These are phyloP conservation scores for Dermolepida albohirtum DNA, from an alignment of 2,888 invertebrate genomes.

Conservation along the genomic window DNA sequence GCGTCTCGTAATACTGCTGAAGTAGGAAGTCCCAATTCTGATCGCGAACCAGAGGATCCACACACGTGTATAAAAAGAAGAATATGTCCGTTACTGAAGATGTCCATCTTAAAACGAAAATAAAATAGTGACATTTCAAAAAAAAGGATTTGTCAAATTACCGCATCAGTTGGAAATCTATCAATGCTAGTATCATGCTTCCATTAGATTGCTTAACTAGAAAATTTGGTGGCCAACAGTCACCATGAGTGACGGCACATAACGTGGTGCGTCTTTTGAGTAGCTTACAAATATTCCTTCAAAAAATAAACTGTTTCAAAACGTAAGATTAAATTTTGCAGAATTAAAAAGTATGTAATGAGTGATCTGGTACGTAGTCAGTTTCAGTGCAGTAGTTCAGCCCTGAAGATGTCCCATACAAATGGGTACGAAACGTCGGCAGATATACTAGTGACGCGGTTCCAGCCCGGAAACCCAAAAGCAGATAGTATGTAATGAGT, in stretches of 20 bases:
- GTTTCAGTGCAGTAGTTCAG: too few species aligned
- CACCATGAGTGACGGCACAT: slow-evolving; percentile 75
- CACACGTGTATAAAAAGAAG: slow-evolving; percentile 72
- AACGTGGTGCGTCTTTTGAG: slow-evolving; percentile 14
- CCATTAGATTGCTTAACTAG: slow-evolving; percentile 65
- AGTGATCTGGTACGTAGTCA: too few species aligned
- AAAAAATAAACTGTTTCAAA: too few species aligned
- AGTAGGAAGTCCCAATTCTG: slow-evolving; percentile 70
- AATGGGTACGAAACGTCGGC: too few species aligned
- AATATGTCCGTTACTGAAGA: slow-evolving; percentile 70
- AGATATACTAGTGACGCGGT: too few species aligned
- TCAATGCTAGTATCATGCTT: slow-evolving; percentile 59
- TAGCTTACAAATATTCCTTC: slow-evolving; percentile 24
- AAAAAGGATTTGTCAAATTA: slow-evolving; percentile 23
- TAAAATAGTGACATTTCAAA: not conserved
- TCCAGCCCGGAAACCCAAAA: too few species aligned
- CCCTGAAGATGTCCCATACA: too few species aligned
- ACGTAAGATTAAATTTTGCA: too few species aligned
- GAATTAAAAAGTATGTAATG: too few species aligned
- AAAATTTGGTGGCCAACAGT: slow-evolving; percentile 79
- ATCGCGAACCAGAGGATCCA: slow-evolving; percentile 68
- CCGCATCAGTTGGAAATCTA: slow-evolving; percentile 75
- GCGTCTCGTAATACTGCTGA: slow-evolving; percentile 69
- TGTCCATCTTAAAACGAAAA: slow-evolving; percentile 14
- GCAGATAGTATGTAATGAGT: too few species aligned